Evolutionary conservation across 2,888 invertebrate genomes (phyloP).

Genomic region (Meiosimyza platycephala): DNA sequence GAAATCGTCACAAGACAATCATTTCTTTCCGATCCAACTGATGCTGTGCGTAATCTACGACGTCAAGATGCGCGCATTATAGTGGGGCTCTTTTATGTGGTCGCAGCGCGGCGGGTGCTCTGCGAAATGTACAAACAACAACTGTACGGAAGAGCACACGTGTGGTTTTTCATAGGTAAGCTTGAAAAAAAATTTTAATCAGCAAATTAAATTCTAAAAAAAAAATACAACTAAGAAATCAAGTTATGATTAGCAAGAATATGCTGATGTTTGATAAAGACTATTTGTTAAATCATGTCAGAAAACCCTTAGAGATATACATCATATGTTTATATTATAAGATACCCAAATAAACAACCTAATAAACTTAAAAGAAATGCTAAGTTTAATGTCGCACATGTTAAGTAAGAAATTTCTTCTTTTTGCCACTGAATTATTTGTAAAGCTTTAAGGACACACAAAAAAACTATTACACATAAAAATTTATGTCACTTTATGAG

Average conservation of each 20-base stretch:
- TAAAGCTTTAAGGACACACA: background rate
- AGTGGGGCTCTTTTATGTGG: conserved; percentile 98
- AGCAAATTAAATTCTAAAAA: background rate
- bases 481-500: background rate
- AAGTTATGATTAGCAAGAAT: background rate
- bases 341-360: no score
- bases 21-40: conserved; percentile 95
- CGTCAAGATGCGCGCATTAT: conserved; percentile 98
- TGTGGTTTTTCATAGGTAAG: conserved; percentile 99
- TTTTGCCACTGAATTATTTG: background rate
- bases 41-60: conserved; percentile 93
- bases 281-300: no score
- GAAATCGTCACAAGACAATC: conserved; percentile 97
- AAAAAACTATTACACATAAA: no score
- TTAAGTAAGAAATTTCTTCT: no score
- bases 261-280: no score
- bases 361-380: no score
- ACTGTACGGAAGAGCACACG: conserved; percentile 94
- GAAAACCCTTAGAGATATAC: no score
- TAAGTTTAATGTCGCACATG: no score
- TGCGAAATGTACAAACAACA: conserved; percentile 96
- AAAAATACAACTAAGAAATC: background rate
- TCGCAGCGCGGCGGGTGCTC: conserved; percentile 93
- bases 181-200: no score
- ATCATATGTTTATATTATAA: no score